Evolutionary conservation across 1,140 invertebrate species (phyloP).

Genomic region (Ptiloglossa arizonensis): DNA sequence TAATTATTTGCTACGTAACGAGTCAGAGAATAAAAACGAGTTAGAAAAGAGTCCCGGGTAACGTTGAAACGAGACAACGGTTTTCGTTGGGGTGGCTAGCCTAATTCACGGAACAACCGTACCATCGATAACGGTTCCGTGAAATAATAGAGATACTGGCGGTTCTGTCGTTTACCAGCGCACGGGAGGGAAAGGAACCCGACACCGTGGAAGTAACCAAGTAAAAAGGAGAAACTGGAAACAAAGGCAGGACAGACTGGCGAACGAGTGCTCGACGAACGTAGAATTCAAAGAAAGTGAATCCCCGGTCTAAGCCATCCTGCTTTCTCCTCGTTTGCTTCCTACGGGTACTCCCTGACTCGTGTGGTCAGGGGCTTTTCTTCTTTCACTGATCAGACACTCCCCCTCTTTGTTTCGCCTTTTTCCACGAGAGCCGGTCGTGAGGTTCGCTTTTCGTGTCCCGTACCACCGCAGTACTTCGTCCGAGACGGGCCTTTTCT

Average conservation of each 20-base stretch:
- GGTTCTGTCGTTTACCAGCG: no score
- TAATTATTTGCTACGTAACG: no score
- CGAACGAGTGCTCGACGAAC: slow-evolving; percentile 51
- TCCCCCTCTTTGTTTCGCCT: slow-evolving; percentile 18
- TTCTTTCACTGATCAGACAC: slow-evolving; percentile 33
- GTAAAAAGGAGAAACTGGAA: slow-evolving; percentile 7
- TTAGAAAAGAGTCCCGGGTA: no score
- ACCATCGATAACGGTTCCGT: neutral
- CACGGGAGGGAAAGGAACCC: neutral
- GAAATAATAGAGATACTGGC: neutral
- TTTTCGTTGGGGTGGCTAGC: neutral
- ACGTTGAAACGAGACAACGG: neutral
- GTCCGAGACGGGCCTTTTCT: slow-evolving; percentile 24
- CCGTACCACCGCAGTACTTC: neutral
- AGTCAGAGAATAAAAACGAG: no score
- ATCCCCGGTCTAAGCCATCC: slow-evolving; percentile 69
- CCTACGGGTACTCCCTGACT: slow-evolving; percentile 37
- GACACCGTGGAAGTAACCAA: slow-evolving; percentile 7
- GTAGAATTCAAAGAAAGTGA: slow-evolving; percentile 72
- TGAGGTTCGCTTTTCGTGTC: neutral
- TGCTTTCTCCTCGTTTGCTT: slow-evolving; percentile 47
- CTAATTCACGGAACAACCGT: neutral
- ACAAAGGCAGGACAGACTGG: slow-evolving; percentile 2
- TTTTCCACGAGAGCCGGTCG: neutral
- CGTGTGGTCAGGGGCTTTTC: slow-evolving; percentile 41